Base-by-base conservation (phyloP, 2,113 vertebrate genomes). In the Myocastor coypus region DNA sequence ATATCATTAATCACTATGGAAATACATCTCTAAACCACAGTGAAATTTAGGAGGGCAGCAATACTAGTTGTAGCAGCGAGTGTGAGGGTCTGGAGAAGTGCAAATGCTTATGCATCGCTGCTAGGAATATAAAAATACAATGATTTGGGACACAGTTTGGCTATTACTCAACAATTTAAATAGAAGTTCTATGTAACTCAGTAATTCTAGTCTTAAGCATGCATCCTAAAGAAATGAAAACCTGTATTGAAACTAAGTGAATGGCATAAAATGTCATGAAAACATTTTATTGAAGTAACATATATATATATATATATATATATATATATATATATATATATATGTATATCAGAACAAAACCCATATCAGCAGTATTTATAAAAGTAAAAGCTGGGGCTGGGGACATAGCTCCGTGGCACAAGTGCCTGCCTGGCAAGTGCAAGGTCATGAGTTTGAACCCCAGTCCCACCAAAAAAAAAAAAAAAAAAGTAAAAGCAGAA, bases 181-280 rank as follows among this genome's bases (percentile, higher is more conserved):
- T 42, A 80, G 16, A 89, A 57, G 86, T 87, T 34, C 10, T 92
- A n/a, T 66, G 50, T 69, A 68, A 28, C 24, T n/a, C 55, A 90
- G 42, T 11, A 73, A 86, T 73, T 90, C 40, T 30, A 66, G 14
- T 80, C 16, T 85, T 83, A 82, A 2, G 5, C 59, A 46, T 71
- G 71, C 11, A 34, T 22, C 40, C 46, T 37, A 68, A 96, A 90
- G 30, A 90, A 94, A 75, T 80, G 69, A 63, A 95, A 81, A 80
- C 42, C 20, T 17, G 22, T 83, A 42, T 85, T 96, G 78, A 86
- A 78, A 85, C 80, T 82, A 64, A 89, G 59, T 17, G 14, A 87
- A 89, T 83, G 55, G 4, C 66, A 86, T 89, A n/a, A 59, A 46
- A 42, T 71, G 32, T 85, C 88, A 28, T 85, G 64, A 77, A 93